Conservation (phyloP, 1,140 invertebrate species). For the Drosophila arizonae region DNA sequence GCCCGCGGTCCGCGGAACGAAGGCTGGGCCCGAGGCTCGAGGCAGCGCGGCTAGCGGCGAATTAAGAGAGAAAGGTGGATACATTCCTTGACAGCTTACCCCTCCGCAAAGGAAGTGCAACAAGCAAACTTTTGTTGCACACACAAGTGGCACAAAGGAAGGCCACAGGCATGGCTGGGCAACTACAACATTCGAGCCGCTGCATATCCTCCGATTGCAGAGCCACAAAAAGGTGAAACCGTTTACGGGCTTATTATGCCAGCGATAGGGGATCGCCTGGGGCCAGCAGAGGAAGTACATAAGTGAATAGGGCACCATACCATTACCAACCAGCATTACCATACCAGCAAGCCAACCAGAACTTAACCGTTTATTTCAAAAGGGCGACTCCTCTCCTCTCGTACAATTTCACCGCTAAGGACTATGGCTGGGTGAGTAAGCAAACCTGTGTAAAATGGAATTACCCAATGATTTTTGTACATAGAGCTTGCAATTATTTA, state of each 20-base stretch:
- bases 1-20: no score
- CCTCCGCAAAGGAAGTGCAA: slow-evolving; percentile 61
- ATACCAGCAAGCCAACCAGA: slow-evolving; percentile 2
- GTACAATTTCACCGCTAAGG: background rate
- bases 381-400: background rate
- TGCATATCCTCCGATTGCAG: slow-evolving; percentile 1
- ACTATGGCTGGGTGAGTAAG: background rate
- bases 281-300: background rate
- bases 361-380: background rate
- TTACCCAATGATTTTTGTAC: no score
- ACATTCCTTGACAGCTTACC: slow-evolving; percentile 8
- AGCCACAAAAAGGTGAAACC: slow-evolving; percentile 1
- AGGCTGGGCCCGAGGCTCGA: no score
- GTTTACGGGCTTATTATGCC: slow-evolving; percentile 21
- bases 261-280: background rate
- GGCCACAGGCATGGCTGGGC: slow-evolving; percentile 13
- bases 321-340: no score
- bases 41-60: background rate
- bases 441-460: background rate
- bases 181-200: slow-evolving; percentile 9
- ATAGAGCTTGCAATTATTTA: no score
- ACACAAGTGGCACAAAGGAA: slow-evolving; percentile 55
- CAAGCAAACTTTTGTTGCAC: slow-evolving; percentile 63
- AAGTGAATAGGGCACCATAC: background rate
- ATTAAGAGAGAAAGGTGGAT: slow-evolving; percentile 17